Conservation (phyloP, 2,888 invertebrate genomes). For the Tanaodytes sp. region DNA sequence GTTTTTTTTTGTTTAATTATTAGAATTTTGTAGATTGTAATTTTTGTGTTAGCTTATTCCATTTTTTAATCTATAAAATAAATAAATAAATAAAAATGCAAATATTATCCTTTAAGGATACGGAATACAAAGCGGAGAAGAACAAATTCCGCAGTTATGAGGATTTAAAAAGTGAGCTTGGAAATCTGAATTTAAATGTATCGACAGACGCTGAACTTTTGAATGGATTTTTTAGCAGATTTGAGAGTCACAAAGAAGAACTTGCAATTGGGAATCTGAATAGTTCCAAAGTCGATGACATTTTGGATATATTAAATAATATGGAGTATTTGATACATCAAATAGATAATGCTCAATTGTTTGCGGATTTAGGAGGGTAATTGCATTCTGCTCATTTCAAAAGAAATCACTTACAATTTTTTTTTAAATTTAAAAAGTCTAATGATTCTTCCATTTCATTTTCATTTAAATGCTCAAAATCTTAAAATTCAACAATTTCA, state of each 20-base stretch:
- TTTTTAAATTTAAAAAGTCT: too few relatives aligned
- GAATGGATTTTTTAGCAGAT: slow-evolving; percentile 74
- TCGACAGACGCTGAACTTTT: slow-evolving; percentile 82
- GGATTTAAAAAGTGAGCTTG: slow-evolving; percentile 79
- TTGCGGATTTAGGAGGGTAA: slow-evolving; percentile 78
- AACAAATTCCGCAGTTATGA: slow-evolving; percentile 77
- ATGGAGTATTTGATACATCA: slow-evolving; percentile 85
- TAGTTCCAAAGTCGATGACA: slow-evolving; percentile 65
- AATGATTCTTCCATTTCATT: too few relatives aligned
- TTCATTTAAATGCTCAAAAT: too few relatives aligned
- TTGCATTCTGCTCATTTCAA: too few relatives aligned
- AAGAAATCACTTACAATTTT: too few relatives aligned
- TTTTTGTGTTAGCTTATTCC: too few relatives aligned
- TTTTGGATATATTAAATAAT: slow-evolving; percentile 76
- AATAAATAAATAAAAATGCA: too few relatives aligned
- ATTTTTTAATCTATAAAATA: too few relatives aligned
- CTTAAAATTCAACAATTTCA: too few relatives aligned
- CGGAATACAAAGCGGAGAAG: slow-evolving; percentile 54
- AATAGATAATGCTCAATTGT: slow-evolving; percentile 83
- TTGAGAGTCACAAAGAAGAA: slow-evolving; percentile 67
- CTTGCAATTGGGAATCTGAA: slow-evolving; percentile 59
- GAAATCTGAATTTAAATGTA: slow-evolving; percentile 77
- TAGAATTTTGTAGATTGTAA: too few relatives aligned
- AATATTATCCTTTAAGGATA: slow-evolving; percentile 23
- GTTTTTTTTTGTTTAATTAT: too few relatives aligned